Base-by-base conservation (phyloP, 2,888 invertebrate species). In the Nysson spinosus region DNA sequence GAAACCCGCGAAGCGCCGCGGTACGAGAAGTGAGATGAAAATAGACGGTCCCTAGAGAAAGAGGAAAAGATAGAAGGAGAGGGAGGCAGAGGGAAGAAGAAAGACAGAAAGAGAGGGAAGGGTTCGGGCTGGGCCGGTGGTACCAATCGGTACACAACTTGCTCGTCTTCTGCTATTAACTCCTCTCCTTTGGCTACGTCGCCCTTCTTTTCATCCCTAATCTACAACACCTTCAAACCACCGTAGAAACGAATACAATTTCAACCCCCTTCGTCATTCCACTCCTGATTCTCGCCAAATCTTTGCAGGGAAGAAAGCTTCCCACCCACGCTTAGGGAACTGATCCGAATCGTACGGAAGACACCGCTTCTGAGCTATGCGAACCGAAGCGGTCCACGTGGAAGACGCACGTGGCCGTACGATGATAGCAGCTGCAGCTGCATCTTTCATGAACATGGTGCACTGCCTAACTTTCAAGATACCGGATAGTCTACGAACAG, bases 1-100 rank as follows among this genome's bases (percentile, higher is more conserved):
- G 77, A 77, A 77, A 77, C 75, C 82, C 73, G 71, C 73, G 75
- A 69, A n/a, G 72, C 69, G 73, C 62, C 66, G 63, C 65, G 63
- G 66, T 58, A 56, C 30, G 51, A 14, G 37, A 75, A 82, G 83
- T 79, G 78, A 81, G 83, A 86, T 83, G 78, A 85, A 85, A 86
- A 84, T 84, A 85, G 84, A 79, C 51, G 73, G 56, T 26, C n/a
- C n/a, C 56, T 69, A 78, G 75, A 54, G 65, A 60, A 69, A 64
- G 16, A 12, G 35, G 44, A 14, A 12, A 17, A n/a, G n/a, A n/a
- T n/a, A n/a, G n/a, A n/a, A n/a, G n/a, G n/a, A 32, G 9, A 50
- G 40, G 32, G 30, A 64, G 55, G 55, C 24, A 40, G 46, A 12
- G 28, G 32, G 39, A n/a, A n/a, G 34, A 34, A 34, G 2, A 4